Percentiles rank a stretch among this genome's conserved stretches.
phyloP scores from a whole-genome alignment of 2,797 vertebrate species.

The Tarsius wallacei region DNA sequence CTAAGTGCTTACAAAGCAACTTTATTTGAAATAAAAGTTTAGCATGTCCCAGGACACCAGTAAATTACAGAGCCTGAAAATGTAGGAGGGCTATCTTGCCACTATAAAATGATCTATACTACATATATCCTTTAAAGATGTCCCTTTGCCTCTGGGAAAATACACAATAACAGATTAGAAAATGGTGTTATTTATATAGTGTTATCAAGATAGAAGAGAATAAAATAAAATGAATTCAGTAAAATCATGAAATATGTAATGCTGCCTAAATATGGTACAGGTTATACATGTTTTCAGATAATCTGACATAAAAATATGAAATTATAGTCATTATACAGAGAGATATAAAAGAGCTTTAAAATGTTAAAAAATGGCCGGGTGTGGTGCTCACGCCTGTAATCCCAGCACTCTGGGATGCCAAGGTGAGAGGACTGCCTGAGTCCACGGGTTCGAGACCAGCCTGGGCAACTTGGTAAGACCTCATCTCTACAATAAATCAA shows the following conservation, averaged over 20 bases:
- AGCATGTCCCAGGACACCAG: neutral
- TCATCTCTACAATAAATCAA: too few species aligned
- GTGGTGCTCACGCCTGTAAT: too few species aligned
- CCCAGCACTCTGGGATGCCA: too few species aligned
- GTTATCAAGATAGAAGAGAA: conserved; percentile 35
- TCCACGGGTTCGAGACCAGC: too few species aligned
- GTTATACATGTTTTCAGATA: neutral
- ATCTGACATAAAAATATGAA: conserved; percentile 8
- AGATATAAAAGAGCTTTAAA: neutral
- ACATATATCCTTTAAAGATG: neutral
- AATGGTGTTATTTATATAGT: neutral
- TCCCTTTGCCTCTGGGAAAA: conserved; percentile 29
- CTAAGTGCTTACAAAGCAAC: conserved; percentile 4
- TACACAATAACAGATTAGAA: neutral
- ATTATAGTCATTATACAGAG: neutral
- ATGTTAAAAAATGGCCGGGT: neutral
- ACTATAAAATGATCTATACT: neutral
- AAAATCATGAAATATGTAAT: neutral
- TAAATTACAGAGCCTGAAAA: neutral
- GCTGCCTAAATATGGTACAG: neutral
- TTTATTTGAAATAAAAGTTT: neutral
- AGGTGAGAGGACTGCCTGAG: too few species aligned
- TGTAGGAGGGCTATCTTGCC: neutral
- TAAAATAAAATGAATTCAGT: conserved; percentile 37
- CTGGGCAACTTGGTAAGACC: too few species aligned